Conservation (phyloP, 2,797 vertebrate species). For the Propithecus perrieri region DNA sequence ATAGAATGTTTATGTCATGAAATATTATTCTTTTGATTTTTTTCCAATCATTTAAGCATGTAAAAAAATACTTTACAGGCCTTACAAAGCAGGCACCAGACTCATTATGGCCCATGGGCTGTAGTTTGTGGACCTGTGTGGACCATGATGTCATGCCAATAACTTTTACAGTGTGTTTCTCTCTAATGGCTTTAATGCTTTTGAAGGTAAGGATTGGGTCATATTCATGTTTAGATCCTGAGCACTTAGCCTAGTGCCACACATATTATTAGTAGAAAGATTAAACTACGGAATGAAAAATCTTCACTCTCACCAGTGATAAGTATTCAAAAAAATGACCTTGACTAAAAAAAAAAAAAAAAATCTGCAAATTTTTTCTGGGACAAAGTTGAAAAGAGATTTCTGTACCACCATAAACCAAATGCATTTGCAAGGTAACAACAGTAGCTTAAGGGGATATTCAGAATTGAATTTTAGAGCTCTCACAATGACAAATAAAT, state of each 20-base stretch:
- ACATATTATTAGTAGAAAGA: background rate
- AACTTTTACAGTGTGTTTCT: background rate
- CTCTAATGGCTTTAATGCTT: fast-evolving
- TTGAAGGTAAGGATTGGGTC: background rate
- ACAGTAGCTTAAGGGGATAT: background rate
- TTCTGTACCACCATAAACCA: fast-evolving
- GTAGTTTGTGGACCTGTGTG: too few species aligned
- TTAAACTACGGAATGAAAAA: background rate
- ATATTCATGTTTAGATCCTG: background rate
- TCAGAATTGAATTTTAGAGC: background rate
- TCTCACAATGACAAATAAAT: background rate
- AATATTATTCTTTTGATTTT: background rate
- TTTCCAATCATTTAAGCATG: background rate
- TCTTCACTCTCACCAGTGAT: background rate
- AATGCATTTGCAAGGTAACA: fast-evolving
- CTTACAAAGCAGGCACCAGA: too few species aligned
- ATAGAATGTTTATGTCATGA: background rate
- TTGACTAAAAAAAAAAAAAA: background rate
- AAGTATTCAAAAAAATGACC: background rate
- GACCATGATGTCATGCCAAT: fast-evolving
- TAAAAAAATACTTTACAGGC: background rate
- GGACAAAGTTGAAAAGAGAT: background rate
- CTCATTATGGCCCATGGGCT: fast-evolving
- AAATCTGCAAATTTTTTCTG: background rate
- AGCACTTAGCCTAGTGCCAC: background rate